These are phyloP conservation scores for Alosa sapidissima DNA, from an alignment of 2,797 vertebrate genomes.

Conservation along the genomic window DNA sequence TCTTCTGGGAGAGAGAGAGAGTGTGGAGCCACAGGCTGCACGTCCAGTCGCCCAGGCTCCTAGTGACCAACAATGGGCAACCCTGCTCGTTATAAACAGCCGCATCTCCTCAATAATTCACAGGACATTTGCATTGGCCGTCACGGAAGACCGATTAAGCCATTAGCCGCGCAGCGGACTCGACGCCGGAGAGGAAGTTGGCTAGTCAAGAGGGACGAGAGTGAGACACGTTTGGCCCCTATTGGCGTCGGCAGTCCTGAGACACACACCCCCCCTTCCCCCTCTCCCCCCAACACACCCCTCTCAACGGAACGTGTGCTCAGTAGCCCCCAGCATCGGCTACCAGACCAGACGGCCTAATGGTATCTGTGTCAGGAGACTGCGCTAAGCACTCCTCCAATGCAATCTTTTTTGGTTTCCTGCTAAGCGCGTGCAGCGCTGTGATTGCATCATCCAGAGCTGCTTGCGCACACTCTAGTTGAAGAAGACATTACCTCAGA, in stretches of 20 bases:
- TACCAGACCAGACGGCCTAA: background rate
- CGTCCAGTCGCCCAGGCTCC: background rate
- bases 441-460: background rate
- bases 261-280: background rate
- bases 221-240: background rate
- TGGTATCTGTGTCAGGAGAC: background rate
- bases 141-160: background rate
- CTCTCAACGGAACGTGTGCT: background rate
- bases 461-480: background rate
- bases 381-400: background rate
- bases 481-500: slow-evolving; percentile 10
- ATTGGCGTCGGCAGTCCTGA: background rate
- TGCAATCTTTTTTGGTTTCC: background rate
- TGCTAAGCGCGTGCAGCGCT: background rate
- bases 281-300: background rate
- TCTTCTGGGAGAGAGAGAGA: background rate
- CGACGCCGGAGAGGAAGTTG: background rate
- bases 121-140: background rate
- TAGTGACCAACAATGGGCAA: background rate
- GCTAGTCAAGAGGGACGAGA: background rate
- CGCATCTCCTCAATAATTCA: slow-evolving; percentile 26
- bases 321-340: background rate
- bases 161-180: background rate
- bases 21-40: background rate
- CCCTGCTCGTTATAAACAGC: background rate